Evolutionary conservation across 1,140 invertebrate species (phyloP).

Genomic region (Pectinophora gossypiella): DNA sequence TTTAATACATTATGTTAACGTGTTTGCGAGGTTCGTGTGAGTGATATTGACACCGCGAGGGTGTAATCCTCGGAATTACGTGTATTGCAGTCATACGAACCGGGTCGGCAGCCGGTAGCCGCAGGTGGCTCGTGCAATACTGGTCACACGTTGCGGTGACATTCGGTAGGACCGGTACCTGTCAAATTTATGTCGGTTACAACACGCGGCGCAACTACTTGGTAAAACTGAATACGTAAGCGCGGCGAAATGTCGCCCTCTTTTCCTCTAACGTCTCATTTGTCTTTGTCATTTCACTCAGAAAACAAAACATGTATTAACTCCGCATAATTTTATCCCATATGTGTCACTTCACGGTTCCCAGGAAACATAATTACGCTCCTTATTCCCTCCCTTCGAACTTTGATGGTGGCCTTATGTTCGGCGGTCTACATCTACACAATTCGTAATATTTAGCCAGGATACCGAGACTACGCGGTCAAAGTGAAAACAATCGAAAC

Average conservation of each 20-base stretch:
- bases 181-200: conserved; percentile 25
- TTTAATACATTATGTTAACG: not conserved
- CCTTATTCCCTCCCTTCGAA: not conserved
- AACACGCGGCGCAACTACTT: conserved; percentile 13
- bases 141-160: conserved; percentile 18
- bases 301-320: no score
- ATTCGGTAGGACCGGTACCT: conserved; percentile 27
- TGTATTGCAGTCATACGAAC: conserved; percentile 12
- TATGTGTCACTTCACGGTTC: not conserved
- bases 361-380: not conserved
- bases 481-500: conserved; percentile 15
- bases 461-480: conserved; percentile 14
- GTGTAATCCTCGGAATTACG: conserved; percentile 11
- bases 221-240: conserved; percentile 25
- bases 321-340: not conserved
- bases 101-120: no score
- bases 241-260: conserved; percentile 24
- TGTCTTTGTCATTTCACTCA: conserved; percentile 8
- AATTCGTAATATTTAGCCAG: conserved; percentile 30
- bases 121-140: conserved; percentile 14
- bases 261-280: conserved; percentile 8
- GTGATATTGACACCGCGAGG: not conserved
- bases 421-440: conserved; percentile 22
- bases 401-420: conserved; percentile 14
- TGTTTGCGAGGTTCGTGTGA: no score